Conservation (phyloP, 2,888 invertebrate species). For the Tenthredo distinguenda region DNA sequence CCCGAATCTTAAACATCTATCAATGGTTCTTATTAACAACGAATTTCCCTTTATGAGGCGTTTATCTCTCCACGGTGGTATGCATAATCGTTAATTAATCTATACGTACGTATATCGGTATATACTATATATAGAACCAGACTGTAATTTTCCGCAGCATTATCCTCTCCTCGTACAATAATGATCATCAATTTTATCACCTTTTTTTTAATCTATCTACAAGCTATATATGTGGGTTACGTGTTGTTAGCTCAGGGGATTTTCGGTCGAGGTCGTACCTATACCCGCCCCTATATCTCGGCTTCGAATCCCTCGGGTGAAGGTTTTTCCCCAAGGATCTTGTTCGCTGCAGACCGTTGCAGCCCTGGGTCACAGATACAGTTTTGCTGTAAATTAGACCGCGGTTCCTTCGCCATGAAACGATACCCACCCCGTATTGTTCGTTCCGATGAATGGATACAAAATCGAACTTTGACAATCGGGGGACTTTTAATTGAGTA, state of each 20-base stretch:
- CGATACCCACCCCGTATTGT: neutral
- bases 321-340: conserved; percentile 7
- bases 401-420: neutral
- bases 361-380: conserved; percentile 18
- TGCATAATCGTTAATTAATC: neutral
- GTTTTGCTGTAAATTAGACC: too few species aligned
- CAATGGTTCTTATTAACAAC: neutral
- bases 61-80: neutral
- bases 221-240: neutral
- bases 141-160: neutral
- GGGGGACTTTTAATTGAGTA: neutral
- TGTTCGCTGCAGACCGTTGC: conserved; percentile 12
- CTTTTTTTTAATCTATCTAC: neutral
- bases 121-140: neutral
- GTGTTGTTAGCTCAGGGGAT: neutral
- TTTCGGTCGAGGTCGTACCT: conserved; percentile 38
- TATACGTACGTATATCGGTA: neutral
- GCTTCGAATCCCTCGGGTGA: conserved; percentile 20
- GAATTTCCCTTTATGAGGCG: neutral
- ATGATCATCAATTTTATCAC: neutral
- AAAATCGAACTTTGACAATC: neutral
- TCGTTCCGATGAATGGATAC: neutral
- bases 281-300: neutral
- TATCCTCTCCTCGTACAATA: neutral
- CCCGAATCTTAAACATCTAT: neutral